Percentiles rank a stretch among this genome's conserved stretches.
Conservation (phyloP, 2,888 invertebrate species). For the Magallana nippona region DNA sequence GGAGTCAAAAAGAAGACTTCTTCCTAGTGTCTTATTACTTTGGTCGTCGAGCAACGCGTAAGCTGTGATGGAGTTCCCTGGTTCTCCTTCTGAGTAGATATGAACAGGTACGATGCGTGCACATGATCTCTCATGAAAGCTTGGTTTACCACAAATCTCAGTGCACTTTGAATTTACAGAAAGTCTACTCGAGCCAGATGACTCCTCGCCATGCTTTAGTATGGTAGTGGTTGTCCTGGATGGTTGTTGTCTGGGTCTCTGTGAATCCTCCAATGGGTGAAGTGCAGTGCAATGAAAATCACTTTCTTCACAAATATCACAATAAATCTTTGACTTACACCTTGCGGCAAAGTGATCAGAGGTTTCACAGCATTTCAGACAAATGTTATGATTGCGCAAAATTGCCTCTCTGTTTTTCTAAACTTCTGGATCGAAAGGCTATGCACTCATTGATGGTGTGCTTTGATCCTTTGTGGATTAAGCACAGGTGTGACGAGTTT, state of each 20-base stretch:
- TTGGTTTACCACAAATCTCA: constrained; percentile 38
- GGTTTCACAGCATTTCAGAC: constrained; percentile 41
- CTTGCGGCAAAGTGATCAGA: constrained; percentile 42
- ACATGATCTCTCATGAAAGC: constrained; percentile 45
- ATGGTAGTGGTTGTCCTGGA: constrained; percentile 6
- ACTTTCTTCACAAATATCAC: too few species aligned
- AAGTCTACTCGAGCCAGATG: constrained; percentile 35
- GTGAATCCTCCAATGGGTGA: constrained; percentile 19
- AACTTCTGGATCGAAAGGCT: constrained; percentile 12
- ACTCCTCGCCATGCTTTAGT: neutral
- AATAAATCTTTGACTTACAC: constrained; percentile 31
- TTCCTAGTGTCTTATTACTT: constrained; percentile 34
- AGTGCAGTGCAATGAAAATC: constrained; percentile 21
- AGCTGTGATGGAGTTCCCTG: constrained; percentile 17
- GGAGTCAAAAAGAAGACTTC: constrained; percentile 18
- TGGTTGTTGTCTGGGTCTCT: constrained; percentile 37
- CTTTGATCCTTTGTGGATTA: constrained; percentile 35
- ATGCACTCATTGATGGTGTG: constrained; percentile 35
- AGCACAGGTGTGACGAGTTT: neutral
- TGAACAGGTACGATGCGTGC: constrained; percentile 39
- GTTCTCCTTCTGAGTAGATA: constrained; percentile 32
- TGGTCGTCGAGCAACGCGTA: constrained; percentile 43
- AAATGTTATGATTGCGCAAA: constrained; percentile 13
- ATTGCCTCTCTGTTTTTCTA: constrained; percentile 21
- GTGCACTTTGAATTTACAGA: constrained; percentile 30